Conservation (phyloP, 2,888 invertebrate species). For the Caenorhabditis sp. region DNA sequence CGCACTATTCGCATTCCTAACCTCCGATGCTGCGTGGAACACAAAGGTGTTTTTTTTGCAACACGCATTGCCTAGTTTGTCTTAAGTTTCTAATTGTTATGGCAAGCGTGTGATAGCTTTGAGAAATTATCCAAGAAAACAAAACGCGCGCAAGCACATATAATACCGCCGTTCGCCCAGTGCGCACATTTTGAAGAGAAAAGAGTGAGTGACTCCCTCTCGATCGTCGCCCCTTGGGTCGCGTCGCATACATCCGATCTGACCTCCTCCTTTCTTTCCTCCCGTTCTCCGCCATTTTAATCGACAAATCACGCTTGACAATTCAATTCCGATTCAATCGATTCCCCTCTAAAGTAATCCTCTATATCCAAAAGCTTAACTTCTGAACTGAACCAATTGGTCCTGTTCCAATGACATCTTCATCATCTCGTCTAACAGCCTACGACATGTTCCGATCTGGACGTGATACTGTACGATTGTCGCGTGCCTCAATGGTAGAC, state of each 20-base stretch:
- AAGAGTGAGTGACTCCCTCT: conserved; percentile 22
- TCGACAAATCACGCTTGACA: conserved; percentile 38
- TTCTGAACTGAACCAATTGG: not conserved
- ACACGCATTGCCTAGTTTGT: conserved; percentile 31
- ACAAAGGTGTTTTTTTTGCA: not conserved
- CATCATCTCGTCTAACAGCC: conserved; percentile 42
- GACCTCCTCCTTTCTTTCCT: conserved; percentile 19
- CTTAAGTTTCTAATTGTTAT: conserved; percentile 38
- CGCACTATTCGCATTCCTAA: conserved; percentile 2
- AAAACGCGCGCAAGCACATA: conserved; percentile 40
- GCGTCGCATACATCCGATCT: conserved; percentile 28
- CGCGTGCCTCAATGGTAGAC: conserved; percentile 61
- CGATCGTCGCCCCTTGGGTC: conserved; percentile 17
- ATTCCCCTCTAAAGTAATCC: not conserved
- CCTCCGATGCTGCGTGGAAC: not conserved
- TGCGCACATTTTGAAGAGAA: conserved; percentile 5
- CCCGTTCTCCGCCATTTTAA: conserved; percentile 6
- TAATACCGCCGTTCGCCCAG: conserved; percentile 27
- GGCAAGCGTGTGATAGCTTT: conserved; percentile 16
- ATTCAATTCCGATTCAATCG: conserved; percentile 21
- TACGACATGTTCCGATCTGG: conserved; percentile 60
- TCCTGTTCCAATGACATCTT: conserved; percentile 14
- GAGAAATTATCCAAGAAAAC: conserved; percentile 12
- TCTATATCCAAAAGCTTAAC: not conserved
- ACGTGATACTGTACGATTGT: conserved; percentile 61